Percentiles rank a stretch among this genome's conserved stretches.
Conservation (phyloP, 2,797 vertebrate species). For the Chlorospingus flavigularis region DNA sequence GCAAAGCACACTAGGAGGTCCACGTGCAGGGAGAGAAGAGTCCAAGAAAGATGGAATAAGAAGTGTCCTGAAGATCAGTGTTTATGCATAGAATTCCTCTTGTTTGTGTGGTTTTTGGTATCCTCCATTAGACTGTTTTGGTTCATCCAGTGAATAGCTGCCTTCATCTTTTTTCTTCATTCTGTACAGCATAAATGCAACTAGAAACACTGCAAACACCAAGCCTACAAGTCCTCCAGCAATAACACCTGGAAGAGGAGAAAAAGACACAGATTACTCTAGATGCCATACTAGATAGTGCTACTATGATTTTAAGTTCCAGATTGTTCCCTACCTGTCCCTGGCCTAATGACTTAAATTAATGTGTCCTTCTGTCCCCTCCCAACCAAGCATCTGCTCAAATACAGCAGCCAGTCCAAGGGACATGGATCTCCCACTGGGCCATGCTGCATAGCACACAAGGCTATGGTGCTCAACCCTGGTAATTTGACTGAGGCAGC, state of each 20-base stretch:
- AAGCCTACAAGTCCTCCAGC: conserved; percentile 82
- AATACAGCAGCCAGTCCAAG: not conserved
- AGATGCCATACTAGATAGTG: not conserved
- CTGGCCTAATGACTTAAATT: not conserved
- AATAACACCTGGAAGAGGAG: conserved; percentile 76
- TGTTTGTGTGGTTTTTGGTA: conserved; percentile 81
- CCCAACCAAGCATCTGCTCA: not conserved
- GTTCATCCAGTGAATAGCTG: conserved; percentile 79
- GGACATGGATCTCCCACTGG: not conserved
- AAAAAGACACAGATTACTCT: not conserved
- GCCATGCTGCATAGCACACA: not conserved
- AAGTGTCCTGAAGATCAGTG: not conserved
- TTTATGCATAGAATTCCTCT: conserved; percentile 86
- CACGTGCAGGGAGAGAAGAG: conserved; percentile 61
- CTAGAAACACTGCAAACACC: conserved; percentile 76
- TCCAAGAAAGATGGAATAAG: conserved; percentile 39
- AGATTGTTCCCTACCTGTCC: not conserved
- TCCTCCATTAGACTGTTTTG: conserved; percentile 74
- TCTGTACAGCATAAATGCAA: conserved; percentile 82
- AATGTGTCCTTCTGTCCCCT: not conserved
- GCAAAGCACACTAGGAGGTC: conserved; percentile 68
- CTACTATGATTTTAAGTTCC: not conserved
- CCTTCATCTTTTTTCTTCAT: conserved; percentile 84
- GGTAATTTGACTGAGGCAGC: not conserved
- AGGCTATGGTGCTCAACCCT: not conserved